Base-by-base conservation (phyloP, 2,888 invertebrate genomes). In the Lepidochrysops patricia region DNA sequence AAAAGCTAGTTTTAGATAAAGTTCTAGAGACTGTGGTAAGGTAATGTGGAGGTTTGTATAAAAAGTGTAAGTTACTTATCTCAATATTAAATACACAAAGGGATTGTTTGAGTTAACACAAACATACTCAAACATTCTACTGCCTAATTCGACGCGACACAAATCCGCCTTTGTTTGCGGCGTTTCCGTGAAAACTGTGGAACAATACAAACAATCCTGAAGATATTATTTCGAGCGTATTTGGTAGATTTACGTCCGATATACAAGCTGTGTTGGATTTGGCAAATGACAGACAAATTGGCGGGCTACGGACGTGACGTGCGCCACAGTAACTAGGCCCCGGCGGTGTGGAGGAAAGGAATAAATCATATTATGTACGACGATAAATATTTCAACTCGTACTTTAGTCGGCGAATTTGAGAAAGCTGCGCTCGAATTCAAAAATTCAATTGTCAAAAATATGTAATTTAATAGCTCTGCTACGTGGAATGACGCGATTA, bases 241-340 rank as follows among this genome's bases (percentile, higher is more conserved):
- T 63, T 61, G 58, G 63, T 63, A 61, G 59, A 71, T 71, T 67
- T 71, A 71, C 68, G 64, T 67, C 64, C 72, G 71, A 74, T 70
- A 79, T 79, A 76, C 76, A 70, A 70, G 72, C 70, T 73, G 75
- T 78, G 79, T 81, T 75, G 73, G 72, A 78, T 79, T 80, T 80
- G 82, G 74, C 78, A 82, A 80, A 81, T 81, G 79, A 79, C 79
- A 77, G 79, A 82, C 81, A 82, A 82, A 82, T 80, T 81, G 79
- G 74, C 72, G 75, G 72, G 69, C 71, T 71, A 68, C 67, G 77
- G 70, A 80, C 81, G 83, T 84, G 83, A 82, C 78, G 75, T 75
- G 72, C 69, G 65, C 70, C 64, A 74, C 75, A 75, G 58, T 58
- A 34, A 50, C 49, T 50, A 49, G 32, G 58, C 49, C 25, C 29